These are phyloP conservation scores for Drosophila cardini DNA, from an alignment of 1,140 invertebrate genomes.

Conservation along the genomic window DNA sequence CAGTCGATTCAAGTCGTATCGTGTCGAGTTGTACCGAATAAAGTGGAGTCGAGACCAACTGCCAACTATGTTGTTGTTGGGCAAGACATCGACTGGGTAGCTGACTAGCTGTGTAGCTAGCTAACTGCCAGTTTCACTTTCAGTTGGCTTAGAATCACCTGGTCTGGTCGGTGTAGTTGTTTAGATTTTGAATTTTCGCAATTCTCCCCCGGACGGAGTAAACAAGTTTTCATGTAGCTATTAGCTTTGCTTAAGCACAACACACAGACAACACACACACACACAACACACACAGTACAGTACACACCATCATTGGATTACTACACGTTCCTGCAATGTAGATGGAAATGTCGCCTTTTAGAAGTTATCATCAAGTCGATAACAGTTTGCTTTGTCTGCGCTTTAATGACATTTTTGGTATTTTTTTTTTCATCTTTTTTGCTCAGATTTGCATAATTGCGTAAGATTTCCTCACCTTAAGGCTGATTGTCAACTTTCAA, in stretches of 20 bases:
- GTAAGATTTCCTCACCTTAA: constrained; percentile 14
- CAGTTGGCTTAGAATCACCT: constrained; percentile 72
- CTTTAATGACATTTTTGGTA: constrained; percentile 22
- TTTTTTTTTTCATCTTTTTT: constrained; percentile 5
- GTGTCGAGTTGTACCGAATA: constrained; percentile 2
- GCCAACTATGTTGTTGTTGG: constrained; percentile 55
- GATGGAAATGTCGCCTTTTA: constrained; percentile 29
- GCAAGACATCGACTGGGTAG: constrained; percentile 51
- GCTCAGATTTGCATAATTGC: constrained; percentile 44
- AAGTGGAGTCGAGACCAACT: constrained; percentile 18
- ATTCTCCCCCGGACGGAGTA: constrained; percentile 61
- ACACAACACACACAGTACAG: constrained; percentile 27
- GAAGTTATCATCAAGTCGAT: constrained; percentile 38
- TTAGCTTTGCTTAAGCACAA: constrained; percentile 45
- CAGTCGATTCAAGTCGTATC: constrained; percentile 12
- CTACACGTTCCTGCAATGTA: constrained; percentile 17
- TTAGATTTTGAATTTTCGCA: constrained; percentile 76
- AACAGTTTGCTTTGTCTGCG: constrained; percentile 28
- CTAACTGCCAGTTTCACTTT: constrained; percentile 70
- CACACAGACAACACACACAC: constrained; percentile 34
- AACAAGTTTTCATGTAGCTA: constrained; percentile 62
- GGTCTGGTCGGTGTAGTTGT: constrained; percentile 39
- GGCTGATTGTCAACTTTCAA: constrained; percentile 9
- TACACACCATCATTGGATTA: constrained; percentile 65
- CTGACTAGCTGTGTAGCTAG: constrained; percentile 75